Base-by-base conservation (phyloP, 2,797 vertebrate species). In the Notoglanidium macrostoma region DNA sequence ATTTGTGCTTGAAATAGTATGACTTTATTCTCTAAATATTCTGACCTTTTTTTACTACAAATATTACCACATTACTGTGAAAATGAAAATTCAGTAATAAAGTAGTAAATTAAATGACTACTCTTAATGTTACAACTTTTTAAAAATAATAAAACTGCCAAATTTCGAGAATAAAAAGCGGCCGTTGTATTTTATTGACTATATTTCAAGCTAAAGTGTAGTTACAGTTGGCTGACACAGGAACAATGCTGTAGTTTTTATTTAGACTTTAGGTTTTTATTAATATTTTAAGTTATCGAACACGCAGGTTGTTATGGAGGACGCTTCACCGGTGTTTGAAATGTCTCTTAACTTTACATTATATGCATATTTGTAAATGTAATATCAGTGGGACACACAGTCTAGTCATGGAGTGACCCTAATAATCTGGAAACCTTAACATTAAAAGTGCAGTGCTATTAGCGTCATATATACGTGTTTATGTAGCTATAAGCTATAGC, bases 401-500 rank as follows among this genome's bases (percentile, higher is more conserved):
- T 32, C 15, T 14, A 10, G n/a, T 19, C n/a, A 49, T 10, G 74
- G 74, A 55, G 32, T 77, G 46, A 32, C 49, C 12, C 6, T 19
- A 51, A 55, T 32, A 77, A 54, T 32, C 74, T 4, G 17, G 19
- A 73, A 23, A 23, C 51, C 8, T 78, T 3, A 44, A 44, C 32
- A 61, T n/a, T 80, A 59, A 40, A 54, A 72, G 32, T 14, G 15
- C 12, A 19, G n/a, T 73, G 80, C 76, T 40, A 40, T 40, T 3
- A 40, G 40, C 40, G 40, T 40, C 40, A 40, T 40, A 40, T 40
- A 40, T 40, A 4, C 3, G 40, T 3, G 40, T 40, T 40, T 40
- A 3, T 40, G 40, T 40, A 40, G 40, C 40, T 40, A 4, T 40
- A 40, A 40, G 40, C 68, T 88, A 63, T 68, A 84, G 85, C 88